Evolutionary conservation across 2,113 vertebrate genomes (phyloP).

Genomic region (Panthera leo): DNA sequence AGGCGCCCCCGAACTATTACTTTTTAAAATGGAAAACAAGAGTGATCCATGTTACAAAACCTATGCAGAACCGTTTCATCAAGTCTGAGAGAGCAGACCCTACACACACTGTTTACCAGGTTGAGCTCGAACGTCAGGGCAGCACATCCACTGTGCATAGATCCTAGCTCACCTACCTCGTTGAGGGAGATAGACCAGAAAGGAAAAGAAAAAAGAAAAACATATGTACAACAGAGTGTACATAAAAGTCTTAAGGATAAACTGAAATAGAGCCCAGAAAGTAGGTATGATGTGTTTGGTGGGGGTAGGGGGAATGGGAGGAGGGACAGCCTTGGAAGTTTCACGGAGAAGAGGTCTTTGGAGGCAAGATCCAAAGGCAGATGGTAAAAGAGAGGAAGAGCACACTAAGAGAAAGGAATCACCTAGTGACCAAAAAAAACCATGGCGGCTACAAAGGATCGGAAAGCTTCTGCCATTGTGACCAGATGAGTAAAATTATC

Average conservation of each 20-base stretch:
- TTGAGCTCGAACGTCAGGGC: background rate
- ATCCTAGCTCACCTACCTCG: background rate
- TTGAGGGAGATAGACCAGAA: background rate
- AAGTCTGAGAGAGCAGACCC: background rate
- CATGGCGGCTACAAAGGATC: background rate
- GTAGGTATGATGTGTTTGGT: too few relatives aligned
- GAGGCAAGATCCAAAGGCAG: background rate
- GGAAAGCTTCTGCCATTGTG: fast-evolving
- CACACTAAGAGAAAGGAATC: fast-evolving
- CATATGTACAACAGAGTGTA: fast-evolving
- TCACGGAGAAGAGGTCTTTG: background rate
- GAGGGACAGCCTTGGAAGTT: background rate
- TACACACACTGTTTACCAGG: fast-evolving
- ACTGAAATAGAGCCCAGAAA: background rate
- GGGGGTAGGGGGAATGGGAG: too few relatives aligned
- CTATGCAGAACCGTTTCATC: fast-evolving
- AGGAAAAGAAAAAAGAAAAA: background rate
- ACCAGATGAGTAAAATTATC: background rate
- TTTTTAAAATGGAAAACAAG: background rate
- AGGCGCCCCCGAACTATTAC: background rate
- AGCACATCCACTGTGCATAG: too few relatives aligned
- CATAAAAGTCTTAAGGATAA: background rate
- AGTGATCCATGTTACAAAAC: background rate
- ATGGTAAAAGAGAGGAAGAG: background rate
- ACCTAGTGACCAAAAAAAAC: background rate